Evolutionary conservation across 2,113 vertebrate genomes (phyloP).

Genomic region (Arvicanthis niloticus): DNA sequence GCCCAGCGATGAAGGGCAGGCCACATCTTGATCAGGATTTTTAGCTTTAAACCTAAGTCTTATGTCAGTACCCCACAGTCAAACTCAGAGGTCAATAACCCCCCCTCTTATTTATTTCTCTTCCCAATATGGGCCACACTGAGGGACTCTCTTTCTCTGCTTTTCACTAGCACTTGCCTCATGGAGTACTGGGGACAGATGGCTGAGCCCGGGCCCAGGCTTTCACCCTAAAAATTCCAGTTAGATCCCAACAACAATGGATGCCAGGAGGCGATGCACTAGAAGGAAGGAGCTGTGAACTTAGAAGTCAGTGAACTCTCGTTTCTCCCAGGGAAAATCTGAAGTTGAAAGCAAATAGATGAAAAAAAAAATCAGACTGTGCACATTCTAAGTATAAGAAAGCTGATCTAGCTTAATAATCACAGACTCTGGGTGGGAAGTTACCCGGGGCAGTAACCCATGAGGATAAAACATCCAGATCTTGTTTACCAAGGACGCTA

Average conservation of each 20-base stretch:
- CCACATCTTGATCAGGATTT: background rate
- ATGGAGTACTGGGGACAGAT: background rate
- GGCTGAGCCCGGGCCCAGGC: no score
- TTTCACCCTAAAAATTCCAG: background rate
- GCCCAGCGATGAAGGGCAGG: no score
- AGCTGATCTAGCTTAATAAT: background rate
- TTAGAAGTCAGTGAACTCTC: background rate
- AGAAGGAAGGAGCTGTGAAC: background rate
- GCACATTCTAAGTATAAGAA: background rate
- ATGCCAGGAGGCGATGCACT: background rate
- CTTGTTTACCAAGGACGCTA: background rate
- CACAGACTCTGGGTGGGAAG: constrained; percentile 5
- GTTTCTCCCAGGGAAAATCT: constrained; percentile 22
- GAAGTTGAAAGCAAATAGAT: constrained; percentile 32
- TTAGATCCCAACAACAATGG: background rate
- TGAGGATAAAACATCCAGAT: background rate
- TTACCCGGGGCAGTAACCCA: background rate
- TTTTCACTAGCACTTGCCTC: background rate
- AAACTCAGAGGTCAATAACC: background rate
- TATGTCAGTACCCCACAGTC: background rate
- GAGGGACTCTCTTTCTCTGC: background rate
- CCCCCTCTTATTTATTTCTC: background rate
- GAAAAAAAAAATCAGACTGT: background rate
- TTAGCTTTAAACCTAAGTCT: background rate
- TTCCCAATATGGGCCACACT: background rate